A percentile compares a stretch with the other conserved stretches of the same genome.
Conservation (phyloP, 2,888 invertebrate genomes). For the Heteromyza rotundicornis region DNA sequence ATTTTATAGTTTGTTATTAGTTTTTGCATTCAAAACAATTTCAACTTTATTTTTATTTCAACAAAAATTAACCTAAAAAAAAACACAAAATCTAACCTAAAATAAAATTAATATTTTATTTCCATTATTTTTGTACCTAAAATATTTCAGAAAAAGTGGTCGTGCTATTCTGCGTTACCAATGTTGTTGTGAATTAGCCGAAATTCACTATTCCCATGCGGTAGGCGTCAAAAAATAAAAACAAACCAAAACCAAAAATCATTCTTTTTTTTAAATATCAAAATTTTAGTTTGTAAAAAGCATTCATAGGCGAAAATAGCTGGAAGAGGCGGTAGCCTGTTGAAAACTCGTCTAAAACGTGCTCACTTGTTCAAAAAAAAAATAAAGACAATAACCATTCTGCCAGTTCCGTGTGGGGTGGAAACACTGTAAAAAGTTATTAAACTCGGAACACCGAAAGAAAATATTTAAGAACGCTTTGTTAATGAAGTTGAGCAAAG, state of each 20-base stretch:
- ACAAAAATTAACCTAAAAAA: slow-evolving; percentile 26
- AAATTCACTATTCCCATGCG: slow-evolving; percentile 64
- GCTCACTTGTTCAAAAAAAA: background rate
- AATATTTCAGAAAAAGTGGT: slow-evolving; percentile 64
- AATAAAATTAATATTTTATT: slow-evolving; percentile 33
- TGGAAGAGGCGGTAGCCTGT: no score
- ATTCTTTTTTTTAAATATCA: slow-evolving; percentile 8
- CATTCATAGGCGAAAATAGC: background rate
- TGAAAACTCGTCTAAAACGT: slow-evolving; percentile 10
- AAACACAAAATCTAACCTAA: slow-evolving; percentile 1
- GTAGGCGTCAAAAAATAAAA: slow-evolving; percentile 53
- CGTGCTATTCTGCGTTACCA: slow-evolving; percentile 64
- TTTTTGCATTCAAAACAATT: no score
- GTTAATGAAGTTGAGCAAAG: background rate
- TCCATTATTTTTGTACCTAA: slow-evolving; percentile 35
- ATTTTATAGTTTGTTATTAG: no score
- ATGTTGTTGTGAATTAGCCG: slow-evolving; percentile 64
- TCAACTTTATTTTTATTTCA: no score
- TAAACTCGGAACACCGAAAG: background rate
- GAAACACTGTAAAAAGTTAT: background rate
- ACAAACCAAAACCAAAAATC: slow-evolving; percentile 27
- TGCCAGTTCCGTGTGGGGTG: background rate
- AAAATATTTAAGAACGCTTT: background rate
- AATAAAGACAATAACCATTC: background rate
- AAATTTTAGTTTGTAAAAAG: background rate